Base-by-base conservation (phyloP, 2,113 vertebrate genomes). In the Petroica traversi region DNA sequence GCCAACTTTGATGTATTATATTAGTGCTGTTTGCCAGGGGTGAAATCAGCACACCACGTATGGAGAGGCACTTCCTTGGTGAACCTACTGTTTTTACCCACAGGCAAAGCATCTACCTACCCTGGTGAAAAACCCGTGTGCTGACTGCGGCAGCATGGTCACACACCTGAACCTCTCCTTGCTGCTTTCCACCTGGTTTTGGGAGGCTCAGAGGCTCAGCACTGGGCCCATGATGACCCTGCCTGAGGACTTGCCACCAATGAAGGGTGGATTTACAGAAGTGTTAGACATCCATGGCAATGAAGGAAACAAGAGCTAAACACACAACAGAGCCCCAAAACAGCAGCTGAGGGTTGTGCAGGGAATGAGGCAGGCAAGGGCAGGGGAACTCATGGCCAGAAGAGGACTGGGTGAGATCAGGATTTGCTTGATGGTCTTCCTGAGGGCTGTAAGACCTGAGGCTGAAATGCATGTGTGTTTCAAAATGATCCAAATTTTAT, bases 1-100 rank as follows among this genome's bases (percentile, higher is more conserved):
- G 34, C 68, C 28, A 40, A 69, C 93, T 96, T 96, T 93, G 90
- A 92, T 94, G 90, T 90, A 94, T 88, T 94, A 57, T 92, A 88
- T 90, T 88, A 88, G 77, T 63, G 78, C 67, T 96, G 46, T 92
- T 94, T 94, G 93, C 87, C 88, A 85, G 55, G 51, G 63, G 77
- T 96, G 82, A 95, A 94, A 90, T 93, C 62, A 83, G 79, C 90
- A 95, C 92, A 95, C 92, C 79, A 36, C 72, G 85, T 94, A 71
- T 67, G 82, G 72, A 92, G 79, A 96, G 59, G 82, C 55, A 85
- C 81, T 88, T 94, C 54, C 67, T 57, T 52, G 72, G 85, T 83
- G 83, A 90, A 83, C 64, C 36, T 51, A 24, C 67, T 88, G 82
- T 67, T 77, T 90, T 71, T 73, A 85, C 75, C 92, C 48, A 80